Evolutionary conservation across 2,888 invertebrate genomes (phyloP).

Genomic region (Hydriomena furcata): DNA sequence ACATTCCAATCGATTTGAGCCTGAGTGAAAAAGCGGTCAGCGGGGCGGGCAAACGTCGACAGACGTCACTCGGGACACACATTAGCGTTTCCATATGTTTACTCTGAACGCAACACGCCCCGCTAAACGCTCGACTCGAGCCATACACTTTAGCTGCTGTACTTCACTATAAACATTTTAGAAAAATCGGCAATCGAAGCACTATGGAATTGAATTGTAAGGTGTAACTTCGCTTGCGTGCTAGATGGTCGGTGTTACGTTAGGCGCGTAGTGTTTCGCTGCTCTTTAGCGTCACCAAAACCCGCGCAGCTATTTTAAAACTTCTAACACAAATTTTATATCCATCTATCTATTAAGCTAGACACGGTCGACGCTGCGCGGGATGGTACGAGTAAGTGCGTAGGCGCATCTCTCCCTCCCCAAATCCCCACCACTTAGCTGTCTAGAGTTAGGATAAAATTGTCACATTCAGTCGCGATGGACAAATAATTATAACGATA

Average conservation of each 20-base stretch:
- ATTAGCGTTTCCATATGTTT: too few relatives aligned
- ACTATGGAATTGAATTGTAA: conserved; percentile 79
- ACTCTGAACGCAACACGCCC: too few relatives aligned
- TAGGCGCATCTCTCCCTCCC: conserved; percentile 55
- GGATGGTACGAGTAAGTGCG: conserved; percentile 50
- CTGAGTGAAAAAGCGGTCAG: too few relatives aligned
- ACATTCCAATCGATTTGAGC: too few relatives aligned
- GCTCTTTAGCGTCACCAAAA: conserved; percentile 22
- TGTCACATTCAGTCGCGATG: conserved; percentile 59
- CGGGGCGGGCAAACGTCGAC: too few relatives aligned
- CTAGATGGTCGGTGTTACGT: conserved; percentile 68
- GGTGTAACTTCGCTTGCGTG: conserved; percentile 69
- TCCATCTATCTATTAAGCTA: conserved; percentile 11
- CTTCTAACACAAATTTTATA: conserved; percentile 26
- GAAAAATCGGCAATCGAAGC: conserved; percentile 60
- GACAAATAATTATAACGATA: conserved; percentile 66
- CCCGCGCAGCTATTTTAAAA: conserved; percentile 29
- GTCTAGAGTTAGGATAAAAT: conserved; percentile 67
- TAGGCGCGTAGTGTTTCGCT: conserved; percentile 59
- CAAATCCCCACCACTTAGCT: conserved; percentile 68
- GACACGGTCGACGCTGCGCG: conserved; percentile 27
- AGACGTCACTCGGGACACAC: too few relatives aligned
- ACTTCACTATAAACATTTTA: conserved; percentile 23
- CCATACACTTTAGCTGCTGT: conserved; percentile 30
- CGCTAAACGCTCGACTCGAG: too few relatives aligned